Evolutionary conservation across 2,113 vertebrate species (phyloP).

Genomic region (Pelecanus crispus): DNA sequence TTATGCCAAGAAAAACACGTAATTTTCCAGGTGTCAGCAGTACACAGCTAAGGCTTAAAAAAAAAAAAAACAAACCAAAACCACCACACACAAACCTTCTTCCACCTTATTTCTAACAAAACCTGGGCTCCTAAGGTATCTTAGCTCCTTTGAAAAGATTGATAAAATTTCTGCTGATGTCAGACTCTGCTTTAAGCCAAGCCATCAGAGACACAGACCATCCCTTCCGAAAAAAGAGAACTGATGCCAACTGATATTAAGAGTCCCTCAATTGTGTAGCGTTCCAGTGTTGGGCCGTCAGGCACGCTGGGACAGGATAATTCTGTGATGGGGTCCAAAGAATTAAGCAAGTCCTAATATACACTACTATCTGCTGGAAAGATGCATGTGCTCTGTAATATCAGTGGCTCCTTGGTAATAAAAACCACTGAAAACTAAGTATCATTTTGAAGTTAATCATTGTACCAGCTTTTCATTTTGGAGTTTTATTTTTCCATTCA

Average conservation of each 20-base stretch:
- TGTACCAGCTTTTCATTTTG: background rate
- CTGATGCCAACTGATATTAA: accelerated
- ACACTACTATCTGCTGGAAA: background rate
- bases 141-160: background rate
- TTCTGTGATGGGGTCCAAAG: background rate
- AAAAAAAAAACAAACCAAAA: background rate
- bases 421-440: background rate
- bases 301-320: background rate
- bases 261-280: background rate
- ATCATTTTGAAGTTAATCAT: background rate
- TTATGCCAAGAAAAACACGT: background rate
- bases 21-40: background rate
- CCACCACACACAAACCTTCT: background rate
- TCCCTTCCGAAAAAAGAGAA: background rate
- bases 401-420: background rate
- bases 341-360: background rate
- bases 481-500: background rate
- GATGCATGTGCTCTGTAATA: accelerated
- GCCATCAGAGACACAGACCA: background rate
- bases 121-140: background rate
- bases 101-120: background rate
- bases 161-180: background rate
- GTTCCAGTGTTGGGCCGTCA: background rate
- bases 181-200: background rate
- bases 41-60: background rate